Base-by-base conservation (phyloP, 2,888 invertebrate species). In the Acleris literana region DNA sequence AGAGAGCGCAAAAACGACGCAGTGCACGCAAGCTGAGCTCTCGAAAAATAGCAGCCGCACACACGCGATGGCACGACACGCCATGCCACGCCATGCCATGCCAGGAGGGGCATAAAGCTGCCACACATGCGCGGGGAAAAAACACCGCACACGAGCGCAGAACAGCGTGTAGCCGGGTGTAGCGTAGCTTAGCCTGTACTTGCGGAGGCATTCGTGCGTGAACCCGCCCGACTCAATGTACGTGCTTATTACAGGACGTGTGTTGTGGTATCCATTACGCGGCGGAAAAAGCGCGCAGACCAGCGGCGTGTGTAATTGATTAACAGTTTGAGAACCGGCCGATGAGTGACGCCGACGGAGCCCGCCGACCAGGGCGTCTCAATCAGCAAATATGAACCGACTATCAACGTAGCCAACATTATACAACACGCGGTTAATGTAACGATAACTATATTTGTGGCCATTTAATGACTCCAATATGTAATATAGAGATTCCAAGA, bases 261-360 rank as follows among this genome's bases (percentile, higher is more conserved):
- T 81, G 79, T 79, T 80, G 83, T 78, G 84, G 86, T 87, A 86
- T 91, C 87, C 87, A 92, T 91, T 90, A 91, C 91, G 82, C 77
- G 77, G 78, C 80, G 86, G 86, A 88, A 90, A 83, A 88, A 88
- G 86, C 81, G 85, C 82, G 81, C 81, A 74, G 84, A 77, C 81
- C 88, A 86, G 80, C 87, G 81, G 86, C 76, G 85, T 87, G 88
- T 86, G 85, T 92, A 91, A 92, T 92, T 90, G 88, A 91, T 90
- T 88, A 87, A 84, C 86, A 86, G 88, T 87, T 87, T 82, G 84
- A 86, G 84, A 85, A 81, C 81, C 83, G 78, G 84, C 80, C 80
- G 78, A 77, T 80, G 76, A 76, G 69, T 78, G 81, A 78, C 78
- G 81, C 70, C 74, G 71, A 63, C 69, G 69, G 70, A 73, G 73